These are phyloP conservation scores for Euplagia quadripunctaria DNA, from an alignment of 2,888 invertebrate species.

Conservation along the genomic window DNA sequence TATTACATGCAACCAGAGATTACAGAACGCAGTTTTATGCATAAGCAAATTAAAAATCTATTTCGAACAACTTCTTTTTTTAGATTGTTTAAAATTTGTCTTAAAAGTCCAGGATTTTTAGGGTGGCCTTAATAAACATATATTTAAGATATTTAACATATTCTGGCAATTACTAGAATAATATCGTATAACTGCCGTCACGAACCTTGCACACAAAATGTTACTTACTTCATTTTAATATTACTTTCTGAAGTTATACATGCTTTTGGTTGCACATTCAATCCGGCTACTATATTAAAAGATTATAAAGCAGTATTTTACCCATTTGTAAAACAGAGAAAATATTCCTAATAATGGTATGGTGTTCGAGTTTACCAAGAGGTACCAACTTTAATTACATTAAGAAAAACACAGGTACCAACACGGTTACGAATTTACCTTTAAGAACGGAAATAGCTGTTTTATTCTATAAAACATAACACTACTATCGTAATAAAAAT, in stretches of 20 bases:
- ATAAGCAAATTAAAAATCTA: too few relatives aligned
- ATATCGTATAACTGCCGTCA: conserved; percentile 1
- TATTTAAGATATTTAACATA: background rate
- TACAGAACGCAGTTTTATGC: too few relatives aligned
- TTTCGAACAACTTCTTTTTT: background rate
- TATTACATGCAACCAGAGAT: too few relatives aligned
- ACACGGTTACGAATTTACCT: background rate
- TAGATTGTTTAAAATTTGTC: background rate
- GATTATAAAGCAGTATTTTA: too few relatives aligned
- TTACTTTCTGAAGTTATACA: background rate
- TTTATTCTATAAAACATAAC: background rate
- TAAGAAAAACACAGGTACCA: background rate
- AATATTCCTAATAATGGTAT: too few relatives aligned
- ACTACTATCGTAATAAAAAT: conserved; percentile 9
- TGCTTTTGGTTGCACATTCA: background rate
- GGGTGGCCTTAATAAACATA: too few relatives aligned
- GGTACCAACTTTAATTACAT: background rate
- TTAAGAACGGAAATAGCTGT: background rate
- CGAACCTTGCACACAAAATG: background rate
- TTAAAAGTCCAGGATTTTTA: too few relatives aligned
- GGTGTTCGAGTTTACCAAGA: background rate
- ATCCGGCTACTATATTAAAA: too few relatives aligned
- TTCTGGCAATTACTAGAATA: background rate
- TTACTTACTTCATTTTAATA: background rate
- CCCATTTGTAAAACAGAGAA: too few relatives aligned